These are phyloP conservation scores for Pyrrhosoma nymphula DNA, from an alignment of 2,888 invertebrate species.

Conservation along the genomic window DNA sequence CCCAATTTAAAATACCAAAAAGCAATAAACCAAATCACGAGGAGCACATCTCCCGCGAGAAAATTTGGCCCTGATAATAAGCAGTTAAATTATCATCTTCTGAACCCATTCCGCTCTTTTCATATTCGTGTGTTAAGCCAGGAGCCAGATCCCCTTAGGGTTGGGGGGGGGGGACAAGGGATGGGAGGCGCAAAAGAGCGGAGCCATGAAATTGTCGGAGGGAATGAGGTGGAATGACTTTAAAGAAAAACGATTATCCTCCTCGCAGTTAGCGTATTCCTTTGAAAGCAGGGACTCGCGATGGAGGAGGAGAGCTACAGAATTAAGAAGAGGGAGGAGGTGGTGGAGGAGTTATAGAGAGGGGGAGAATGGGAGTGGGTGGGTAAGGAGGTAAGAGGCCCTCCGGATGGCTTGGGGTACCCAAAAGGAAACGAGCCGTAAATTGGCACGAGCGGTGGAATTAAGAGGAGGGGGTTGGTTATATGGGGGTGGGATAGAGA, in stretches of 20 bases:
- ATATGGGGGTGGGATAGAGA: not conserved
- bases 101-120: not conserved
- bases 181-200: not conserved
- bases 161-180: not conserved
- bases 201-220: slow-evolving; percentile 35
- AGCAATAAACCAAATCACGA: not conserved
- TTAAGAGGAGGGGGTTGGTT: not conserved
- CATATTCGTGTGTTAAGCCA: not conserved
- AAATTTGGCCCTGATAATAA: not conserved
- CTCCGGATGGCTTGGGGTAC: slow-evolving; percentile 50
- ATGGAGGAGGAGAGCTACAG: not conserved
- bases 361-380: not conserved
- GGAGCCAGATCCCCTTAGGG: not conserved
- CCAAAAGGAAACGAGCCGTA: slow-evolving; percentile 47
- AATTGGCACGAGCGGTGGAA: slow-evolving; percentile 44
- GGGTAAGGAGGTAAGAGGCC: not conserved
- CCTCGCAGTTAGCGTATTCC: slow-evolving; percentile 45
- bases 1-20: not conserved
- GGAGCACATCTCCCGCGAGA: not conserved
- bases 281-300: slow-evolving; percentile 51
- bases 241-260: slow-evolving; percentile 57
- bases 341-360: not conserved
- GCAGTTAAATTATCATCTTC: slow-evolving; percentile 6
- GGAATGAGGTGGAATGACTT: slow-evolving; percentile 62
- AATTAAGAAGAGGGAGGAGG: not conserved